These are phyloP conservation scores for Parascotia fuliginaria DNA, from an alignment of 2,888 invertebrate species.

Conservation along the genomic window DNA sequence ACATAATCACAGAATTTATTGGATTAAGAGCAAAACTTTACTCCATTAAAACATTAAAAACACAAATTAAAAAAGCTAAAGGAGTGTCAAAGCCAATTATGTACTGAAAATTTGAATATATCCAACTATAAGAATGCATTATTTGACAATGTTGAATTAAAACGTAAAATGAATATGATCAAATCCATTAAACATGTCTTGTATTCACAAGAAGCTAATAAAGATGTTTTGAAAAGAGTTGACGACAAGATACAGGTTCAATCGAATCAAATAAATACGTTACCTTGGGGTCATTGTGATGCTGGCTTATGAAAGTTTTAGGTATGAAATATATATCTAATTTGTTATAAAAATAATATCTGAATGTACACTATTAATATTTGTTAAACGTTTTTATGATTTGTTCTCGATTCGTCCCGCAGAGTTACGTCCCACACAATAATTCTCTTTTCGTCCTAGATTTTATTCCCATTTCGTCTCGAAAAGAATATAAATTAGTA, in stretches of 20 bases:
- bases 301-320: too few relatives aligned
- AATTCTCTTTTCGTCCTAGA: too few relatives aligned
- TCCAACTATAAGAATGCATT: constrained; percentile 1
- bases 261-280: not conserved
- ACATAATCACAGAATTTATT: constrained; percentile 14
- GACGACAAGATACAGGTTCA: not conserved
- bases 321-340: too few relatives aligned
- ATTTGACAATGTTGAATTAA: not conserved
- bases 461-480: too few relatives aligned
- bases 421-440: too few relatives aligned
- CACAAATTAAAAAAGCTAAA: constrained; percentile 6
- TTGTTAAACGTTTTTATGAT: too few relatives aligned
- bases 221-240: not conserved
- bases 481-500: too few relatives aligned
- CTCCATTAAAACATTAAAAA: constrained; percentile 7
- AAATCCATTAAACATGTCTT: not conserved
- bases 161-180: too few relatives aligned
- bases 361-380: too few relatives aligned
- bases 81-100: constrained; percentile 3
- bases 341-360: too few relatives aligned
- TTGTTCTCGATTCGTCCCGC: too few relatives aligned
- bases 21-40: constrained; percentile 19
- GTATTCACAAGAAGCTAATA: constrained; percentile 1
- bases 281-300: constrained; percentile 5
- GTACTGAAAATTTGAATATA: not conserved